phyloP scores from a whole-genome alignment of 2,797 vertebrate genomes.

The Eptatretus atami region DNA sequence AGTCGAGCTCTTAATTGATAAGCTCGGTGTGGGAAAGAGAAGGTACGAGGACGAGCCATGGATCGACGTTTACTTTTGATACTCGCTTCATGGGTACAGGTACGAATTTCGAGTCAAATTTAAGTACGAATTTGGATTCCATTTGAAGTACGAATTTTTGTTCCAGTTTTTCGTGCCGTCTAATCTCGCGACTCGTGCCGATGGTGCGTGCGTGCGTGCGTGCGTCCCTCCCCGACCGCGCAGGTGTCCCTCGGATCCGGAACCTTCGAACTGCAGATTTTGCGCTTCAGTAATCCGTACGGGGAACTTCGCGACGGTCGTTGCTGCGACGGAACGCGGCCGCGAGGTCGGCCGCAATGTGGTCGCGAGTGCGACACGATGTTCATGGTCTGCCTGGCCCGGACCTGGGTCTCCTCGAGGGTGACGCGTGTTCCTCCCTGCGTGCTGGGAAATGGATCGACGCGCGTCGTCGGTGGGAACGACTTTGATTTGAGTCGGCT shows the following conservation, averaged over 20 bases:
- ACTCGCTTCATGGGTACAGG: too few species aligned
- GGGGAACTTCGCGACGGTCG: neutral
- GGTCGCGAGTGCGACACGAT: neutral
- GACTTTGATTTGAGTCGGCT: slow-evolving; percentile 2
- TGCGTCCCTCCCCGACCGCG: neutral
- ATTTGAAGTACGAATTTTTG: too few species aligned
- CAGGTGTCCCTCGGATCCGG: neutral
- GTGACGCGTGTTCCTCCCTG: neutral
- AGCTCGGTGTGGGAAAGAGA: too few species aligned
- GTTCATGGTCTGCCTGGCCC: neutral
- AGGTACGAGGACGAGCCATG: too few species aligned
- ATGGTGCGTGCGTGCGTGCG: too few species aligned
- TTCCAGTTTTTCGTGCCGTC: too few species aligned
- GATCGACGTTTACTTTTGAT: too few species aligned
- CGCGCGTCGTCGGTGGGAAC: neutral
- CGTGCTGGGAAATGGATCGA: neutral
- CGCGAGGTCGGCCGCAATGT: neutral
- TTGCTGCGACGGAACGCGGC: neutral
- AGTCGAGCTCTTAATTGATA: too few species aligned
- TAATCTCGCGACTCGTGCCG: too few species aligned
- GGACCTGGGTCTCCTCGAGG: neutral
- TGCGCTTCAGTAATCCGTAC: neutral
- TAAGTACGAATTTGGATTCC: too few species aligned
- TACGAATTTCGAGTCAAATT: too few species aligned
- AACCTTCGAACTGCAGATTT: neutral